Conservation (phyloP, 2,797 vertebrate species). For the Oreonectes daqikongensis region DNA sequence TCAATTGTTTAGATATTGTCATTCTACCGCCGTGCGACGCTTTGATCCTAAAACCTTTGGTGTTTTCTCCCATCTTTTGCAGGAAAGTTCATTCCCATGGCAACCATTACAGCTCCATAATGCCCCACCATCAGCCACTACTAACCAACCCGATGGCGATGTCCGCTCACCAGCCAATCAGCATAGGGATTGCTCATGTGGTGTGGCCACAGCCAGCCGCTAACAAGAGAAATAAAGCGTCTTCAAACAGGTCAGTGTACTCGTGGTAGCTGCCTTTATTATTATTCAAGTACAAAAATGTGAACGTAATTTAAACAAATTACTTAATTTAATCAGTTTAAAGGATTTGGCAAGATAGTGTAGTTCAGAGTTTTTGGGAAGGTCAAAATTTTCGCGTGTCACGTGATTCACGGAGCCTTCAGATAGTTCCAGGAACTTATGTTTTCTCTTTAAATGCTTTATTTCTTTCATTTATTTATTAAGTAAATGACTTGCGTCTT, state of each 20-base stretch:
- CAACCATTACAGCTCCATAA: conserved; percentile 92
- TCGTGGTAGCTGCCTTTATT: not conserved
- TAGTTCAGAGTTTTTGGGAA: too few relatives aligned
- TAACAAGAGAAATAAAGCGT: conserved; percentile 90
- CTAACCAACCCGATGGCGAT: conserved; percentile 96
- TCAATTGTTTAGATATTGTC: conserved; percentile 11
- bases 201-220: conserved; percentile 94
- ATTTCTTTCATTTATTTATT: too few relatives aligned
- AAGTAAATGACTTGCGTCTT: too few relatives aligned
- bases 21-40: not conserved
- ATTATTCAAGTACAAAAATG: not conserved
- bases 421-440: too few relatives aligned
- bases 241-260: conserved; percentile 86
- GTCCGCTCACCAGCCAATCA: conserved; percentile 95
- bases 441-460: too few relatives aligned
- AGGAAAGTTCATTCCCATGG: conserved; percentile 95
- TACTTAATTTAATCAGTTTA: too few relatives aligned
- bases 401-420: too few relatives aligned
- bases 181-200: conserved; percentile 96
- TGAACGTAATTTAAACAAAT: not conserved
- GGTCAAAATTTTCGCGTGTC: too few relatives aligned
- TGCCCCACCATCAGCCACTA: conserved; percentile 92
- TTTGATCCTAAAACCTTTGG: not conserved
- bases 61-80: conserved; percentile 50
- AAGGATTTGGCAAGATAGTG: too few relatives aligned